These are phyloP conservation scores for Bombus confusus DNA, from an alignment of 1,140 invertebrate genomes.

Conservation along the genomic window DNA sequence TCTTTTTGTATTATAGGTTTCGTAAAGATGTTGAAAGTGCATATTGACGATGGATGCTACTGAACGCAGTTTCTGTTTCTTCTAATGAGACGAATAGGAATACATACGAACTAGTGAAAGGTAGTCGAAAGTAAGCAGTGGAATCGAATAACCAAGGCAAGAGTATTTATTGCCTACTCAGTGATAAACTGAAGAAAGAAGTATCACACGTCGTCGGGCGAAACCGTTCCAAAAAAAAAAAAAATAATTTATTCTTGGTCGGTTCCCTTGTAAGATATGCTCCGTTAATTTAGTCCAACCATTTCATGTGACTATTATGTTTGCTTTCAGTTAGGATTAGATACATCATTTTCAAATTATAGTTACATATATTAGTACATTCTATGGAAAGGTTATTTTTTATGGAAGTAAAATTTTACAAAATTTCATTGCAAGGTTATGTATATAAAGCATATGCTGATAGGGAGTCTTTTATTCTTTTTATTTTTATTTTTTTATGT, in stretches of 20 bases:
- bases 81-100: neutral
- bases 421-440: neutral
- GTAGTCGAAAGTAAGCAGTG: slow-evolving; percentile 17
- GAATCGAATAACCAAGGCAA: neutral
- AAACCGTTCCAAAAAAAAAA: neutral
- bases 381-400: neutral
- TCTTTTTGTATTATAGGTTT: too few relatives aligned
- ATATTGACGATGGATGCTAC: neutral
- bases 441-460: neutral
- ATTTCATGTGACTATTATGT: neutral
- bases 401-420: neutral
- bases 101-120: slow-evolving; percentile 11
- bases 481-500: too few relatives aligned
- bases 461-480: too few relatives aligned
- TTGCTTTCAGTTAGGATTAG: neutral
- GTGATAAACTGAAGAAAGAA: neutral
- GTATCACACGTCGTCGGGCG: neutral
- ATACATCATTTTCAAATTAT: too few relatives aligned
- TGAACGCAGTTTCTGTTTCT: neutral
- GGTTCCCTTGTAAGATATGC: neutral
- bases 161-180: neutral
- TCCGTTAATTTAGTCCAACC: neutral
- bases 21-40: neutral
- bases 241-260: neutral
- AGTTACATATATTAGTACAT: neutral